A percentile compares a stretch with the other conserved stretches of the same genome.
Conservation (phyloP, 2,797 vertebrate genomes). For the Tragelaphus oryx region DNA sequence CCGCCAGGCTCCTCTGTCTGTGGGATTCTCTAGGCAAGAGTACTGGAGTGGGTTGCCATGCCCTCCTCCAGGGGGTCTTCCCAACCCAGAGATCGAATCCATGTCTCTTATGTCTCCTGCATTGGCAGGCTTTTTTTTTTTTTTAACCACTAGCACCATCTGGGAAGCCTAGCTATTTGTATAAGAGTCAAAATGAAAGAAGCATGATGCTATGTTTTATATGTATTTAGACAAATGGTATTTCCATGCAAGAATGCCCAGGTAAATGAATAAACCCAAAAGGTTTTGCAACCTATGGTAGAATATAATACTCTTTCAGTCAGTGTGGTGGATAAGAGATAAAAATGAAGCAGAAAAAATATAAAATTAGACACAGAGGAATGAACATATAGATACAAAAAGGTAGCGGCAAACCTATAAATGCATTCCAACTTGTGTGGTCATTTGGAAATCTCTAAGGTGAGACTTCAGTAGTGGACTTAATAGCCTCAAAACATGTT, state of each 20-base stretch:
- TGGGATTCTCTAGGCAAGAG: background rate
- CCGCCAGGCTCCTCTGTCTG: background rate
- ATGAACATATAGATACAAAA: background rate
- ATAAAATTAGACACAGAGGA: background rate
- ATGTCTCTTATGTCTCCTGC: background rate
- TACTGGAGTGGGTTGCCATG: background rate
- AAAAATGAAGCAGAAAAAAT: background rate
- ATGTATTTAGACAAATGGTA: background rate
- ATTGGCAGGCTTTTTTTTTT: background rate
- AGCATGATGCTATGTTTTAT: background rate
- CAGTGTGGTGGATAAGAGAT: background rate
- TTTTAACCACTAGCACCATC: background rate
- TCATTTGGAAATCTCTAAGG: background rate
- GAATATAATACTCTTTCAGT: background rate
- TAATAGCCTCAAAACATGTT: background rate
- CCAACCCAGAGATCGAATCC: rapidly evolving
- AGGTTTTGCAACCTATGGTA: background rate
- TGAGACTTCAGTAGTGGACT: background rate
- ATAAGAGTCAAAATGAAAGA: background rate
- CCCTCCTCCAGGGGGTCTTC: background rate
- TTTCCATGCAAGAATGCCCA: background rate
- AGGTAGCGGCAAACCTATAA: background rate
- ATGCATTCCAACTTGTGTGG: background rate
- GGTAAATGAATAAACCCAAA: background rate
- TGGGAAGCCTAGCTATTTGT: background rate